Percentiles rank a stretch among this genome's conserved stretches.
These are phyloP conservation scores for Noctuana brunneofusca DNA, from an alignment of 2,888 invertebrate species.

Conservation along the genomic window DNA sequence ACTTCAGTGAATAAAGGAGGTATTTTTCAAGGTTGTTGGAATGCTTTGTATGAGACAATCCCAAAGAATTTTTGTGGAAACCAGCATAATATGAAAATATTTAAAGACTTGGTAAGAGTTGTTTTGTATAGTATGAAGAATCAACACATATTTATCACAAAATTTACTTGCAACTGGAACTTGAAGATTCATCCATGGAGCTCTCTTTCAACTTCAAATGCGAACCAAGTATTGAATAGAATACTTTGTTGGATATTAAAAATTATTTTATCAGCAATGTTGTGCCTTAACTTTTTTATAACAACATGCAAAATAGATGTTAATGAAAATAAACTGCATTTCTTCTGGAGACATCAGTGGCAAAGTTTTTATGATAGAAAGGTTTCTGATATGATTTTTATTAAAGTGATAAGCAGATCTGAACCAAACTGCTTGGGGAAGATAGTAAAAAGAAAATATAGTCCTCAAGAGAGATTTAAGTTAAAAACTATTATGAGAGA, in stretches of 20 bases:
- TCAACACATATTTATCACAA: conserved; percentile 57
- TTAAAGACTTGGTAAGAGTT: conserved; percentile 53
- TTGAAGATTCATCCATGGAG: conserved; percentile 56
- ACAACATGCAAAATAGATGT: conserved; percentile 69
- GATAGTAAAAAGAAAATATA: conserved; percentile 50
- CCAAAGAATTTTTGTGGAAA: conserved; percentile 61
- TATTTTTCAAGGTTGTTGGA: conserved; percentile 54
- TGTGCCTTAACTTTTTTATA: conserved; percentile 71
- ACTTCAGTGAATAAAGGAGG: conserved; percentile 53
- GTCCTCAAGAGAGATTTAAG: conserved; percentile 47
- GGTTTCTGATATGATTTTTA: conserved; percentile 58
- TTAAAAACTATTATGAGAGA: conserved; percentile 54
- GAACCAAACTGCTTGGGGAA: conserved; percentile 55
- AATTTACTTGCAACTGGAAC: conserved; percentile 61
- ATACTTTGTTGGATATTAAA: conserved; percentile 61
- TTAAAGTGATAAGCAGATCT: conserved; percentile 57
- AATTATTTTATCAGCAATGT: conserved; percentile 63
- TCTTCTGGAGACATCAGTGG: conserved; percentile 72
- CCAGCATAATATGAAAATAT: conserved; percentile 60
- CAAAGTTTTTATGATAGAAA: conserved; percentile 72
- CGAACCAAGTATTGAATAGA: conserved; percentile 47
- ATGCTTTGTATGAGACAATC: conserved; percentile 57
- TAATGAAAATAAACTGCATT: conserved; percentile 72
- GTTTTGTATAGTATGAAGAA: conserved; percentile 68
- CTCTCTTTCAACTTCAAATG: conserved; percentile 35